phyloP scores from a whole-genome alignment of 2,797 vertebrate species.

The Periparus ater region DNA sequence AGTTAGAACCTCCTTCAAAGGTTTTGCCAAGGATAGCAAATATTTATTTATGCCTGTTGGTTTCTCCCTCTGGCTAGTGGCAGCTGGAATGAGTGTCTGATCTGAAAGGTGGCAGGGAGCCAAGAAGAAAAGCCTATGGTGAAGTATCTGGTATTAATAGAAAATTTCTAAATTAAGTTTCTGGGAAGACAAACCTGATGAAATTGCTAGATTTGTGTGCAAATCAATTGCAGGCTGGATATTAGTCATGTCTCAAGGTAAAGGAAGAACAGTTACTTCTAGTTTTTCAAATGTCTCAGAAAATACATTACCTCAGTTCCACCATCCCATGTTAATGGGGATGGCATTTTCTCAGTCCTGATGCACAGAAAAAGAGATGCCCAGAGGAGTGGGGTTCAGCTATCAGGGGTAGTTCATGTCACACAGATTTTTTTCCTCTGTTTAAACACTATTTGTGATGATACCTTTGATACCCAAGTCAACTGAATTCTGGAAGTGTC shows the following conservation, averaged over 20 bases:
- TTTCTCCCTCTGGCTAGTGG: not conserved
- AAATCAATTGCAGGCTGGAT: not conserved
- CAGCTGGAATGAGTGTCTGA: not conserved
- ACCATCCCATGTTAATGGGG: not conserved
- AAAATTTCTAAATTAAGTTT: constrained; percentile 59
- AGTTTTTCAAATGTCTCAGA: not conserved
- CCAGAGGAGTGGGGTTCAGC: not conserved
- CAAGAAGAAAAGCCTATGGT: constrained; percentile 31
- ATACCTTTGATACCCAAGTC: not conserved
- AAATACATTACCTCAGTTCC: not conserved
- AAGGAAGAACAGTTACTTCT: not conserved
- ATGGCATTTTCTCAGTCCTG: not conserved
- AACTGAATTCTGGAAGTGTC: not conserved
- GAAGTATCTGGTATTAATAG: constrained; percentile 50
- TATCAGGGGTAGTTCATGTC: not conserved
- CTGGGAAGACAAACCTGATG: constrained; percentile 10
- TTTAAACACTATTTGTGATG: not conserved
- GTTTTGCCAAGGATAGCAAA: not conserved
- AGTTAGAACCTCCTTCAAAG: not conserved
- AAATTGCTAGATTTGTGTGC: constrained; percentile 14
- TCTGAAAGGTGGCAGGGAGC: constrained; percentile 3
- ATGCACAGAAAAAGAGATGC: not conserved
- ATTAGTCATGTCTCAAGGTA: not conserved
- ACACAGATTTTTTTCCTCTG: not conserved
- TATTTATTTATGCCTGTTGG: not conserved